Base-by-base conservation (phyloP, 2,888 invertebrate genomes). In the Aspidiotus rigidus region DNA sequence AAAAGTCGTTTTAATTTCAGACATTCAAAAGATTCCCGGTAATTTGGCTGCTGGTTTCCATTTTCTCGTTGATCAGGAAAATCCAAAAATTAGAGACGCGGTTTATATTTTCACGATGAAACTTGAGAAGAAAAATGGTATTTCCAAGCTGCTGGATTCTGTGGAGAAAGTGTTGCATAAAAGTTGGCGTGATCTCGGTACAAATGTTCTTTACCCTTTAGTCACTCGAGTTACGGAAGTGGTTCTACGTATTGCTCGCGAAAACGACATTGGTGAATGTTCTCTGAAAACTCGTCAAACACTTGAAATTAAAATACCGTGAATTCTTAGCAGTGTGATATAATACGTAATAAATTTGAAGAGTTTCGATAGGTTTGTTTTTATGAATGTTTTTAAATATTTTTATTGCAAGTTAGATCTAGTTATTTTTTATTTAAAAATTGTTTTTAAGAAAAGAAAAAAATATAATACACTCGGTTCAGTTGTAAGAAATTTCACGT, bases 21-120 rank as follows among this genome's bases (percentile, higher is more conserved):
- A 64, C 54, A 5, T 64, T 40, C 64, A 64, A 39, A 10, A 55
- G 16, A 64, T 64, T n/a, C 64, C 64, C 6, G 64, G 54, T 15
- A 55, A 64, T 40, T 55, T 64, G 39, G 64, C 64, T 13, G 40
- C 39, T 40, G 64, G 55, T 10, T 64, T 64, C 41, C 64, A 64
- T 41, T 64, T 55, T 7, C 41, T 64, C 8, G 55, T 64, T 13
- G 64, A 64, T 28, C 15, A 53, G 55, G 53, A 64, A 28, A 54
- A 64, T 39, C 64, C 64, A 10, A 56, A 55, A 41, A 39, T 64
- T n/a, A 39, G 41, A 64, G 64, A 64, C 16, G 64, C 64, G 5
- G 55, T 64, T 10, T 64, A 54, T 40, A 41, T 64, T 1, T 41
- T 64, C 13, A 64, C 64, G 13, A 41, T 64, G 39, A 64, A 53